Conservation (phyloP, 2,113 vertebrate species). For the Phodopus roborovskii region DNA sequence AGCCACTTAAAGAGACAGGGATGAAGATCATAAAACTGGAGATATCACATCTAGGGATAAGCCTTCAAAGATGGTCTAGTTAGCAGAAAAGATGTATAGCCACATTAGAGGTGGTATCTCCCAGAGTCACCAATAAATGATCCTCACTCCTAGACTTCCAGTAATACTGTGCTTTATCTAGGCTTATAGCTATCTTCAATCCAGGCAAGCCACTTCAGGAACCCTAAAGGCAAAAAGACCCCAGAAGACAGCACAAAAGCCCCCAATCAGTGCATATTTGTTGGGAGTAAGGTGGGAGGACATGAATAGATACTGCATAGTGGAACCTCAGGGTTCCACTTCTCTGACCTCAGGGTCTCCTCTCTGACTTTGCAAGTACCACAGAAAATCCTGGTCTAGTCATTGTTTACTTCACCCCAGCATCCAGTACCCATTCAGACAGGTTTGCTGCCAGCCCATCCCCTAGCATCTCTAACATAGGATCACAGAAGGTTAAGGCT, state of each 20-base stretch:
- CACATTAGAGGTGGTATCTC: neutral
- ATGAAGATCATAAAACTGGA: constrained; percentile 6
- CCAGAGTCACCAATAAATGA: constrained; percentile 9
- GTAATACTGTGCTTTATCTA: neutral
- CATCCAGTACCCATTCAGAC: neutral
- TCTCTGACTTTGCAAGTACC: neutral
- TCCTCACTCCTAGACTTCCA: neutral
- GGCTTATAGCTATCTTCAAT: neutral
- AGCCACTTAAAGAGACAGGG: neutral
- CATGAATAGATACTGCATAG: neutral
- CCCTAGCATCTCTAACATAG: neutral
- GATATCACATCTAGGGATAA: neutral
- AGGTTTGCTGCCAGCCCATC: constrained; percentile 7
- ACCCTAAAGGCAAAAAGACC: neutral
- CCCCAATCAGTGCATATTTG: rapidly evolving
- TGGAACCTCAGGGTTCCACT: neutral
- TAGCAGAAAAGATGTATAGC: neutral
- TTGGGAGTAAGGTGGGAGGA: neutral
- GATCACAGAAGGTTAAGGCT: neutral
- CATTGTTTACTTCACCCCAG: constrained; percentile 49
- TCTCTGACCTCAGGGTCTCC: neutral
- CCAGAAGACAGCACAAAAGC: rapidly evolving
- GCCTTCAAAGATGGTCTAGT: neutral
- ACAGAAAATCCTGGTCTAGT: constrained; percentile 51
- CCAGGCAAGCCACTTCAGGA: neutral